Base-by-base conservation (phyloP, 1,140 invertebrate genomes). In the Sinella curviseta region DNA sequence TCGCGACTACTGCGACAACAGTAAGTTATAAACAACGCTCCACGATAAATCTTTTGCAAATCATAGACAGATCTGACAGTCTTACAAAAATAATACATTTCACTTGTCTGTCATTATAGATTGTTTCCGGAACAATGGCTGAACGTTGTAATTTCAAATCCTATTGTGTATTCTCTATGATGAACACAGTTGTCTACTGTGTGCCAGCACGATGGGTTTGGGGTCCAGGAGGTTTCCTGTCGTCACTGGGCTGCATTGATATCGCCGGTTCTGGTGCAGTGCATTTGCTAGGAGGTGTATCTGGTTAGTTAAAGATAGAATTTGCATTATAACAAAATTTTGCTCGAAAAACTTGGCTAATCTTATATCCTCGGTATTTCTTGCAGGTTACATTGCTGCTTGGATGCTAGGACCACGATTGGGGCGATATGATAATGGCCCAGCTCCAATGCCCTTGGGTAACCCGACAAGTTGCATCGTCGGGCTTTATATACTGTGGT, bases 401-500 rank as follows among this genome's bases (percentile, higher is more conserved):
- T 88, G 94, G 20, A 95, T 98, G 93, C 87, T 98, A 60, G 95
- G 94, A 48, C 96, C 97, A 0, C 89, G 96, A 30, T 85, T 94
- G n/a, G 94, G 95, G 0, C 88, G 96, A 34, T 97, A 96, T 85
- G 92, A 94, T 28, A 89, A 92, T 65, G 94, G 94, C 0, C 89
- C 89, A 2, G 90, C 90, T 14, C 91, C 94, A 0, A 84, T 95
- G 28, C 94, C 94, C 0, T 88, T 97, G 81, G 95, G 95, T 0
- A 94, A 92, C 85, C 95, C 96, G 0, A 95, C 96, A 0, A 97
- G 96, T 85, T 94, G 95, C 8, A 92, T 96, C 33, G 92, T 97
- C 89, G 96, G 96, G 0, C 90, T 96, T 0, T 97, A 97, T 85
- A 95, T 97, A 33, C 87, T 97, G 2, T 98, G 96, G 95, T 97